phyloP scores from a whole-genome alignment of 30 jellyfish, hydroid and myxozoan genomes.

The Hydractinia symbiolongicarpus region DNA sequence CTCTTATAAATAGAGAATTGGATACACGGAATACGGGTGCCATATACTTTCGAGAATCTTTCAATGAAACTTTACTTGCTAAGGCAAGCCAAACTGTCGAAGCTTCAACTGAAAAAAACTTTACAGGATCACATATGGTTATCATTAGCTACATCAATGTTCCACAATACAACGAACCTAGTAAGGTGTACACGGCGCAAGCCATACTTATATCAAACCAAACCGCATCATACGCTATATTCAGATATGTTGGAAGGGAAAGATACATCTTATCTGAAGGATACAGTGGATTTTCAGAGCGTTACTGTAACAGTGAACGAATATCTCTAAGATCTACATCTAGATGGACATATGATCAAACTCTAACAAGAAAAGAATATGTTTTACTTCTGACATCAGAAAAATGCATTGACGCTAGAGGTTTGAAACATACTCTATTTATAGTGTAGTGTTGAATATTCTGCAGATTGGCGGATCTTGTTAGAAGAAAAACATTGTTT shows the following conservation, averaged over 20 bases:
- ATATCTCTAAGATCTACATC: neutral
- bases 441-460: no score
- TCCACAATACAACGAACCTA: neutral
- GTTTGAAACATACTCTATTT: no score
- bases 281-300: neutral
- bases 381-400: constrained; percentile 3
- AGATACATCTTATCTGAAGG: neutral
- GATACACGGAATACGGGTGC: no score
- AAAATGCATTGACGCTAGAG: neutral
- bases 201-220: neutral
- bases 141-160: neutral
- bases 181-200: neutral
- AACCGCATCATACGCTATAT: neutral
- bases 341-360: neutral
- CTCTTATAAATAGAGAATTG: no score
- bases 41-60: no score
- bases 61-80: no score
- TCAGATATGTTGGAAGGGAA: neutral
- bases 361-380: neutral
- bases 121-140: neutral
- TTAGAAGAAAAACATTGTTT: no score
- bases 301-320: neutral
- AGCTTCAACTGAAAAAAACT: neutral
- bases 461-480: no score
- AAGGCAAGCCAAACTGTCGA: no score